Conservation (phyloP, 2,888 invertebrate species). For the Synergus umbraculus region DNA sequence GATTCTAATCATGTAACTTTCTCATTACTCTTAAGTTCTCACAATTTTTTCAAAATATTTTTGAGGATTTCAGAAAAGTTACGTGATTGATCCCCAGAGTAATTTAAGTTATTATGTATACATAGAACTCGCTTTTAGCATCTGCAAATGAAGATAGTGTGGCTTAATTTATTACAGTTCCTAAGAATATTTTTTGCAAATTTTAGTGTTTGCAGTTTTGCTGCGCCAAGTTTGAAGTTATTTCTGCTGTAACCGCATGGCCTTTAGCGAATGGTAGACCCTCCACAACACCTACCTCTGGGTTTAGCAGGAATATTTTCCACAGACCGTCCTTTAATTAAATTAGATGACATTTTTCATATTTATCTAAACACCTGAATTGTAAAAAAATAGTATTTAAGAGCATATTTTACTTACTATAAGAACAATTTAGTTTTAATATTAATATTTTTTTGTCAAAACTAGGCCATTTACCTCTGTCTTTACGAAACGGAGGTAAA, state of each 20-base stretch:
- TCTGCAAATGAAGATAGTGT: not conserved
- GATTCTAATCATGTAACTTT: too few species aligned
- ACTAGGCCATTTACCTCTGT: too few species aligned
- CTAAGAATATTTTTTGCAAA: not conserved
- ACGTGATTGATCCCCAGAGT: too few species aligned
- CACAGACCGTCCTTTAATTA: not conserved
- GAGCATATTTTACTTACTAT: too few species aligned
- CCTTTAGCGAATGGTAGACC: not conserved
- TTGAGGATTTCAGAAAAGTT: too few species aligned
- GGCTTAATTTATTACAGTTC: not conserved
- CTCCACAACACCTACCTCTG: slow-evolving; percentile 16
- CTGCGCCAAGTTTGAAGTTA: not conserved
- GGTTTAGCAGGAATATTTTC: slow-evolving; percentile 25
- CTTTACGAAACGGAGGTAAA: too few species aligned
- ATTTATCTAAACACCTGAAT: too few species aligned
- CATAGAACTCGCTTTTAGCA: not conserved
- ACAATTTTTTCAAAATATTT: too few species aligned
- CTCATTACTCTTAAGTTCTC: too few species aligned
- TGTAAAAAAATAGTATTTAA: not conserved
- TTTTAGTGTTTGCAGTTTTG: slow-evolving; percentile 2
- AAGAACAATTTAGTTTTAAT: too few species aligned
- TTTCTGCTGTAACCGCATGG: not conserved
- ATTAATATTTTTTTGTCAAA: too few species aligned
- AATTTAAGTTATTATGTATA: not conserved
- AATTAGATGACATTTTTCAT: not conserved